Evolutionary conservation across 2,797 vertebrate genomes (phyloP).

Genomic region (Buphagus erythrorhynchus): DNA sequence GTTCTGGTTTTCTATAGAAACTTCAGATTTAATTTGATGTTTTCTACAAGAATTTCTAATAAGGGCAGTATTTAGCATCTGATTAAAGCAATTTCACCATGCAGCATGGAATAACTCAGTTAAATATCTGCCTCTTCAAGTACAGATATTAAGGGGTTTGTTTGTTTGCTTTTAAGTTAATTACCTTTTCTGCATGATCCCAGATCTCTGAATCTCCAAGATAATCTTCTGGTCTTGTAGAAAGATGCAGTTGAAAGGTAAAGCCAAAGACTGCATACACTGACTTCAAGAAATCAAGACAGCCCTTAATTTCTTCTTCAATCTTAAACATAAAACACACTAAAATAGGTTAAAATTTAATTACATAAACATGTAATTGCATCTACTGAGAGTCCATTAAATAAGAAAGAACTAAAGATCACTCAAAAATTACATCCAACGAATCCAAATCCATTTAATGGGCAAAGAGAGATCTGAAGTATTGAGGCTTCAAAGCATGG

Average conservation of each 20-base stretch:
- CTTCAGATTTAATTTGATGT: neutral
- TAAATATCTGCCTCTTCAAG: neutral
- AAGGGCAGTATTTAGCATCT: neutral
- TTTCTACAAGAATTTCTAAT: neutral
- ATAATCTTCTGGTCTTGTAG: slow-evolving; percentile 91
- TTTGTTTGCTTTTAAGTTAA: neutral
- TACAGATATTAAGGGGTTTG: neutral
- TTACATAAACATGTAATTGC: neutral
- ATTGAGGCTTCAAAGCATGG: neutral
- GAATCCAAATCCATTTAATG: neutral
- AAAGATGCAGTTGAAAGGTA: slow-evolving; percentile 92
- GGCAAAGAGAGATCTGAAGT: neutral
- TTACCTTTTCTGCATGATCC: slow-evolving; percentile 92
- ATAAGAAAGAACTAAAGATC: neutral
- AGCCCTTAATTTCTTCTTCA: slow-evolving; percentile 90
- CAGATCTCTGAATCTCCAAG: slow-evolving; percentile 88
- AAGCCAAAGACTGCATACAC: slow-evolving; percentile 92
- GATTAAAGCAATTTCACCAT: neutral
- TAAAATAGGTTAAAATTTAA: neutral
- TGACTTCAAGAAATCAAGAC: slow-evolving; percentile 90
- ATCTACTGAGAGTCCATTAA: neutral
- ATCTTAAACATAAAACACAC: slow-evolving; percentile 79
- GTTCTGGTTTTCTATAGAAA: neutral
- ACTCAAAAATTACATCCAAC: neutral
- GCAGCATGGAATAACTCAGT: neutral